Percentiles rank a stretch among this genome's conserved stretches.
Conservation (phyloP, 2,797 vertebrate species). For the Varecia variegata region DNA sequence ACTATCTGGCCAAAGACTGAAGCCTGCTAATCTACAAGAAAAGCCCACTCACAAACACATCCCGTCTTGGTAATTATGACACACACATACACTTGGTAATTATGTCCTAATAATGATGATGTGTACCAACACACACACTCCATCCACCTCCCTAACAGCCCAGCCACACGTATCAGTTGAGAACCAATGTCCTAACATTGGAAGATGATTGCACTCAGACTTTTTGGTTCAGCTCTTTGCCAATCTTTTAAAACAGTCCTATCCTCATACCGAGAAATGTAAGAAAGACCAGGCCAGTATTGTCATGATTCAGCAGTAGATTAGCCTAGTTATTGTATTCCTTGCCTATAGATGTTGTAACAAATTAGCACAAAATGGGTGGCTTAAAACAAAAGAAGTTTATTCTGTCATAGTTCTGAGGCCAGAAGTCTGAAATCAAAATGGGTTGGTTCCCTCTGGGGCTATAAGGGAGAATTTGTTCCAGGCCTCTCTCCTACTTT, state of each 20-base stretch:
- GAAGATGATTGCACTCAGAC: background rate
- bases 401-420: background rate
- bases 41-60: background rate
- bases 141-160: background rate
- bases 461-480: background rate
- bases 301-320: background rate
- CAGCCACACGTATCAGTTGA: background rate
- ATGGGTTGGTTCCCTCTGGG: background rate
- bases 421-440: background rate
- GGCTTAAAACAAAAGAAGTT: background rate
- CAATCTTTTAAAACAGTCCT: background rate
- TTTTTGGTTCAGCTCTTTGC: background rate
- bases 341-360: background rate
- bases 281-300: background rate
- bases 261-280: background rate
- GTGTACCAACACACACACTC: background rate
- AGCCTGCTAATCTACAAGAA: background rate
- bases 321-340: background rate
- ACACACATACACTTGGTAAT: background rate
- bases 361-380: background rate
- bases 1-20: background rate
- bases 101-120: background rate
- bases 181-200: background rate
- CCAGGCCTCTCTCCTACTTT: background rate
- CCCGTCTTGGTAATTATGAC: background rate